phyloP scores from a whole-genome alignment of 1,140 invertebrate species.

The Drosophila mayri region DNA sequence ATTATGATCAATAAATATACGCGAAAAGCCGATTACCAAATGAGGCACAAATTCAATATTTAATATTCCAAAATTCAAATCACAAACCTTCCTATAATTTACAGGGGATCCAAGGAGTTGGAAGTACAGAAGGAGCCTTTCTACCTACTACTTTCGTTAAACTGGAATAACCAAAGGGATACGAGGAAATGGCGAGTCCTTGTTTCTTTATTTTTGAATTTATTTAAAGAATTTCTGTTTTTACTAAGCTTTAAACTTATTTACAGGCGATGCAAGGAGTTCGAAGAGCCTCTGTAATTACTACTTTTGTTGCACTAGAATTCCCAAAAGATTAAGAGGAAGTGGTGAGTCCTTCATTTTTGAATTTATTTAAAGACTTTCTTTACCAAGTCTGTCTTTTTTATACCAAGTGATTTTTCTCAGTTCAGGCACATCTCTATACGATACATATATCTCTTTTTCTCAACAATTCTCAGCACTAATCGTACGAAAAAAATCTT shows the following conservation, averaged over 20 bases:
- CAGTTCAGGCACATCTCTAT: slow-evolving; percentile 7
- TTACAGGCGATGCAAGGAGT: too few relatives aligned
- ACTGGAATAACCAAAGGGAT: background rate
- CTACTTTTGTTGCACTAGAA: too few relatives aligned
- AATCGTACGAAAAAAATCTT: slow-evolving; percentile 73
- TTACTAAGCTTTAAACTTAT: too few relatives aligned
- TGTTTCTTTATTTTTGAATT: background rate
- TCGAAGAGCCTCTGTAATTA: too few relatives aligned
- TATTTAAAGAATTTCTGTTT: background rate
- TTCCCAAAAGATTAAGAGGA: too few relatives aligned
- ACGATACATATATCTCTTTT: background rate
- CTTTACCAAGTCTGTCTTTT: too few relatives aligned
- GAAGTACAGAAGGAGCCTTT: background rate
- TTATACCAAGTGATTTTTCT: background rate
- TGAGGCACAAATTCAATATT: background rate
- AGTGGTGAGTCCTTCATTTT: too few relatives aligned
- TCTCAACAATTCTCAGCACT: slow-evolving; percentile 73
- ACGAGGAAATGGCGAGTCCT: background rate
- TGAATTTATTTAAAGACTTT: too few relatives aligned
- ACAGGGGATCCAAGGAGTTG: background rate
- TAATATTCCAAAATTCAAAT: background rate
- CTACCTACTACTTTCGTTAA: background rate
- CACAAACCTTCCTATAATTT: background rate
- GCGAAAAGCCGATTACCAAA: background rate
- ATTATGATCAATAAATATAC: background rate